Percentiles rank a stretch among this genome's conserved stretches.
These are phyloP conservation scores for Tridacna crocea DNA, from an alignment of 2,888 invertebrate genomes.

Conservation along the genomic window DNA sequence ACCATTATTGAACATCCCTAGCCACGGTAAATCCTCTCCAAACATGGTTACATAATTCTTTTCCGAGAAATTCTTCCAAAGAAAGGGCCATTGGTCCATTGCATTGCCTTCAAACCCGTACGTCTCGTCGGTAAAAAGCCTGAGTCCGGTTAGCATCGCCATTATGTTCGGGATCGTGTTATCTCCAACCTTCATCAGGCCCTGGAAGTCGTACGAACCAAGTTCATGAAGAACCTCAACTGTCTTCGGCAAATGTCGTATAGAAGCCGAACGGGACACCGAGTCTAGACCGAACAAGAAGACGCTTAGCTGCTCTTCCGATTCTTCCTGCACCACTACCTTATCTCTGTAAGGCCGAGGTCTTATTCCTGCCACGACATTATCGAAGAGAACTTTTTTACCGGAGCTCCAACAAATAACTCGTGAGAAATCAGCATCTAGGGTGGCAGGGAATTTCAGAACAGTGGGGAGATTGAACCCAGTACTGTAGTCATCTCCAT, in stretches of 20 bases:
- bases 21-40: constrained; percentile 57
- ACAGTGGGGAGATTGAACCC: not conserved
- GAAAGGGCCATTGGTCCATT: constrained; percentile 51
- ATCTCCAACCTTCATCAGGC: constrained; percentile 64
- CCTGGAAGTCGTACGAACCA: constrained; percentile 58
- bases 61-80: constrained; percentile 56
- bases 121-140: constrained; percentile 36
- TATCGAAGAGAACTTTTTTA: constrained; percentile 11
- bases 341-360: not conserved
- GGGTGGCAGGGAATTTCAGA: not conserved
- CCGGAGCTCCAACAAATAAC: constrained; percentile 5
- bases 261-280: constrained; percentile 55
- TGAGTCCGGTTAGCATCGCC: constrained; percentile 55
- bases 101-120: constrained; percentile 22
- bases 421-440: constrained; percentile 6
- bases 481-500: constrained; percentile 1
- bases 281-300: constrained; percentile 64
- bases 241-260: constrained; percentile 65
- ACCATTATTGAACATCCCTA: constrained; percentile 46
- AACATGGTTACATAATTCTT: constrained; percentile 48
- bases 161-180: constrained; percentile 66
- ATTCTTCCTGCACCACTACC: constrained; percentile 5
- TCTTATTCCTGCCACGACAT: not conserved
- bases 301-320: constrained; percentile 43
- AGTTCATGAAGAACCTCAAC: constrained; percentile 53